These are phyloP conservation scores for Apogon hyalosoma DNA, from an alignment of 2,797 vertebrate genomes.

Conservation along the genomic window DNA sequence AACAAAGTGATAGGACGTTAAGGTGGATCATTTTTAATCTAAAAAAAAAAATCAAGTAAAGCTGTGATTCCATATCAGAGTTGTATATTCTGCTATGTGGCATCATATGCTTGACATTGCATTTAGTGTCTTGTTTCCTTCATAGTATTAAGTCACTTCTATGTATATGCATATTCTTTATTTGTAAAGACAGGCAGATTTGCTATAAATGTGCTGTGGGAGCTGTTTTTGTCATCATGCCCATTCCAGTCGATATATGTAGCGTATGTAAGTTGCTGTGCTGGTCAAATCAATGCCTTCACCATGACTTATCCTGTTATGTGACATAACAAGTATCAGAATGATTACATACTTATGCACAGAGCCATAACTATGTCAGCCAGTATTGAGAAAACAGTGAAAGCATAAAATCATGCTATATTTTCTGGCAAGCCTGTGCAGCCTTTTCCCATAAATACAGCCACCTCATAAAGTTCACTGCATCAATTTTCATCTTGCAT, in stretches of 20 bases:
- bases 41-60: no score
- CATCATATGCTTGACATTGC: no score
- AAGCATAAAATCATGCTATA: conserved; percentile 36
- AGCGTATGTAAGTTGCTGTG: background rate
- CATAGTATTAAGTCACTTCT: no score
- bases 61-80: no score
- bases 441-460: conserved; percentile 56
- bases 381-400: conserved; percentile 19
- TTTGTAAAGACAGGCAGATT: background rate
- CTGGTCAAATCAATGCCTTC: conserved; percentile 31
- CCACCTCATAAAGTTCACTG: conserved; percentile 55
- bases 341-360: conserved; percentile 40
- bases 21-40: conserved; percentile 17
- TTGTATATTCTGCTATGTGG: no score
- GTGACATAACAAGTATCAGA: conserved; percentile 20
- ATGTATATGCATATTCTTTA: background rate
- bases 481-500: conserved; percentile 46
- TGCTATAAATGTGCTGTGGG: background rate
- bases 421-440: conserved; percentile 36
- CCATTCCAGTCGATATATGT: background rate
- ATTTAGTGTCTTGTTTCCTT: no score
- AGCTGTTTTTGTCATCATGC: background rate
- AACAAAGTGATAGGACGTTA: conserved; percentile 37
- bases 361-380: conserved; percentile 27
- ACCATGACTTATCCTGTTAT: conserved; percentile 22